These are phyloP conservation scores for Spodoptera picta DNA, from an alignment of 2,888 invertebrate species.

Conservation along the genomic window DNA sequence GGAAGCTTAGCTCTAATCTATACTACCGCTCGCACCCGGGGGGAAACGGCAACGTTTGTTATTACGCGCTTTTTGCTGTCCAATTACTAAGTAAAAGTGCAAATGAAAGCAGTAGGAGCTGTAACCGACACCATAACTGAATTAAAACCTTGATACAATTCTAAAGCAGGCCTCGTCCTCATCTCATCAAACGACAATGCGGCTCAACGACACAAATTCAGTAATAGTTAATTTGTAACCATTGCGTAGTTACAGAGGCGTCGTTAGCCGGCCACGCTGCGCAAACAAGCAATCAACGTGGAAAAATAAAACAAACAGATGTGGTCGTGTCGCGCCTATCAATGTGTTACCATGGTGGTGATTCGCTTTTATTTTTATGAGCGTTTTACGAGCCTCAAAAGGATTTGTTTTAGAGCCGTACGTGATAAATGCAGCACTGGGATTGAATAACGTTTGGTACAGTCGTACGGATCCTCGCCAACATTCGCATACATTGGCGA, in stretches of 20 bases:
- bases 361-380: conserved; percentile 58
- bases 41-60: conserved; percentile 26
- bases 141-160: conserved; percentile 30
- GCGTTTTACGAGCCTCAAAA: conserved; percentile 51
- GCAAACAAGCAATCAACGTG: conserved; percentile 59
- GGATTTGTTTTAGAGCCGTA: conserved; percentile 54
- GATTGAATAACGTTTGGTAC: conserved; percentile 46
- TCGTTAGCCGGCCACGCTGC: conserved; percentile 49
- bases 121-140: conserved; percentile 11
- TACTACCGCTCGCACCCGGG: conserved; percentile 3
- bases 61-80: conserved; percentile 11
- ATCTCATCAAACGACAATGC: conserved; percentile 24
- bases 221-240: conserved; percentile 48
- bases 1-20: conserved; percentile 42
- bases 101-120: conserved; percentile 14
- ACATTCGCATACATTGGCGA: conserved; percentile 19
- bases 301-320: conserved; percentile 58
- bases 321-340: conserved; percentile 55
- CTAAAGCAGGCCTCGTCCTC: conserved; percentile 11
- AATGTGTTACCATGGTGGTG: conserved; percentile 48
- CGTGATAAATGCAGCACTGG: conserved; percentile 56
- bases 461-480: conserved; percentile 6
- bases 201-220: conserved; percentile 28
- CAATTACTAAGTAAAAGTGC: neutral
- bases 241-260: conserved; percentile 52